These are phyloP conservation scores for Panonychus citri DNA, from an alignment of 1,140 invertebrate genomes.

Conservation along the genomic window DNA sequence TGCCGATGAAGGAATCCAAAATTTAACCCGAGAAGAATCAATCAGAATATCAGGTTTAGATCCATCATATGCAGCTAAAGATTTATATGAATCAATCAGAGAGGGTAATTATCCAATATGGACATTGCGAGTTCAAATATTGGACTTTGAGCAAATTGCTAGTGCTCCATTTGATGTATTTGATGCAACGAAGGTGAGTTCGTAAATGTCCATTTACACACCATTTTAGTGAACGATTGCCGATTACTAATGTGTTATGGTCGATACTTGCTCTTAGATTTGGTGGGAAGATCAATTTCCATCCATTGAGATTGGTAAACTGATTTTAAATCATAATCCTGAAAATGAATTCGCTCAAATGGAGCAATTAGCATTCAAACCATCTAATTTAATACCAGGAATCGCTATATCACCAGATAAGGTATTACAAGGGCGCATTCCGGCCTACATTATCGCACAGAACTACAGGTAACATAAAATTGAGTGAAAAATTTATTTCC, in stretches of 20 bases:
- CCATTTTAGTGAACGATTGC: too few species aligned
- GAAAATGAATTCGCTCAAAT: slow-evolving; percentile 75
- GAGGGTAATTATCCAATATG: slow-evolving; percentile 54
- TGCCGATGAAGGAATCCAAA: slow-evolving; percentile 71
- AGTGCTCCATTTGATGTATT: slow-evolving; percentile 60
- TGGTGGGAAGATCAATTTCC: slow-evolving; percentile 51
- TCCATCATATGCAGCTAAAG: slow-evolving; percentile 62
- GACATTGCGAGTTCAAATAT: slow-evolving; percentile 40
- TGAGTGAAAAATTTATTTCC: slow-evolving; percentile 25
- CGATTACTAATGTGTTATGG: too few species aligned
- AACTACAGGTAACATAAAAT: slow-evolving; percentile 37
- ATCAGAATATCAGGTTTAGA: slow-evolving; percentile 36
- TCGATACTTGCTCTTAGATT: too few species aligned
- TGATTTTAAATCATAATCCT: slow-evolving; percentile 69
- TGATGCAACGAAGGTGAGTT: slow-evolving; percentile 55
- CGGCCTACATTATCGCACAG: slow-evolving; percentile 83
- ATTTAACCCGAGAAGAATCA: slow-evolving; percentile 26
- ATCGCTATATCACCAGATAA: slow-evolving; percentile 80
- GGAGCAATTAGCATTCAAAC: slow-evolving; percentile 82
- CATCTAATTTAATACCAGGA: slow-evolving; percentile 67
- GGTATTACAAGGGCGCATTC: slow-evolving; percentile 66
- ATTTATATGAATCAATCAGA: slow-evolving; percentile 73
- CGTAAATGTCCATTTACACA: too few species aligned
- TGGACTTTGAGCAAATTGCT: slow-evolving; percentile 32
- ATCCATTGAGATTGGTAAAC: slow-evolving; percentile 65